These are phyloP conservation scores for Protonibea diacanthus DNA, from an alignment of 2,797 vertebrate species.

Conservation along the genomic window DNA sequence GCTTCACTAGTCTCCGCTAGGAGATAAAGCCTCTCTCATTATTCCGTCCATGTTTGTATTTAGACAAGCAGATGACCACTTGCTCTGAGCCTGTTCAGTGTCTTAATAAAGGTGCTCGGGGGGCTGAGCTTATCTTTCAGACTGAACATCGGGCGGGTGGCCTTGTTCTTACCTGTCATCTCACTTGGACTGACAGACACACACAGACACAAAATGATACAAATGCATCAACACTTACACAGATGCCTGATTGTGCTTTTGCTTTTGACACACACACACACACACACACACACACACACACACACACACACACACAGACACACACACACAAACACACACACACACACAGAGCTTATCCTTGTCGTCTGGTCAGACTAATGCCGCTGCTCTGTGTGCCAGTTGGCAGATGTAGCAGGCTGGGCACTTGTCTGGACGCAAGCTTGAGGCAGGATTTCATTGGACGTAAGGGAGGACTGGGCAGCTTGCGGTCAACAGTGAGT, in stretches of 20 bases:
- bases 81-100: conserved; percentile 53
- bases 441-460: conserved; percentile 71
- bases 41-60: conserved; percentile 72
- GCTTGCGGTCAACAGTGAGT: conserved; percentile 69
- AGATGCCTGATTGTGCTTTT: conserved; percentile 8
- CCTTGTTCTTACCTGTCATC: conserved; percentile 46
- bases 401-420: conserved; percentile 64
- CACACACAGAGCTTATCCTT: conserved; percentile 29
- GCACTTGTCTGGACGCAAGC: conserved; percentile 68
- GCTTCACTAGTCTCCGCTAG: conserved; percentile 26
- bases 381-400: conserved; percentile 62
- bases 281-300: conserved; percentile 8
- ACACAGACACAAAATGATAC: conserved; percentile 31
- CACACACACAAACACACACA: conserved; percentile 23
- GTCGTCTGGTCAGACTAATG: conserved; percentile 62
- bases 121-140: conserved; percentile 52
- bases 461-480: conserved; percentile 55
- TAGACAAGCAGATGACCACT: conserved; percentile 71
- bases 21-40: conserved; percentile 70
- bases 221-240: conserved; percentile 16
- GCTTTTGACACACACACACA: conserved; percentile 13
- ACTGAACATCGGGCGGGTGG: conserved; percentile 21
- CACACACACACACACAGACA: conserved; percentile 28
- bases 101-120: conserved; percentile 67
- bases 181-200: conserved; percentile 14